Evolutionary conservation across 2,888 invertebrate species (phyloP).

Genomic region (Drosophila neutralis): DNA sequence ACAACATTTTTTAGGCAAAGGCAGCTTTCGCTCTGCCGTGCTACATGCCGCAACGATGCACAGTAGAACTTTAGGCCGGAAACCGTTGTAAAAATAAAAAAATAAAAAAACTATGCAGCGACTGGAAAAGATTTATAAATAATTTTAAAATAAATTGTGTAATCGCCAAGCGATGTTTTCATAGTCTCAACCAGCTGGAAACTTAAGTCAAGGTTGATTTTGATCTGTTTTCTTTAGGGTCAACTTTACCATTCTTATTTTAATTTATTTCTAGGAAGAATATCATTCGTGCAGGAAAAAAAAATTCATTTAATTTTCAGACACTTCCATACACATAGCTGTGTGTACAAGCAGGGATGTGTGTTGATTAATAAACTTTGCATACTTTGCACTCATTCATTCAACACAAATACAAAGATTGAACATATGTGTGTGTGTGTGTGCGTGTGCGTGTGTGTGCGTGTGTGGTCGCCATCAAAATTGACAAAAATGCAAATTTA

Average conservation of each 20-base stretch:
- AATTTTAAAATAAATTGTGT: neutral
- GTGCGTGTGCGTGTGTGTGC: slow-evolving; percentile 19
- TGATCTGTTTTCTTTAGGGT: neutral
- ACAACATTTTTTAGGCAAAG: slow-evolving; percentile 27
- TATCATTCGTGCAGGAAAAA: neutral
- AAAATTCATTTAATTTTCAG: neutral
- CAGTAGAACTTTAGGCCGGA: neutral
- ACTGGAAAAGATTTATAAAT: neutral
- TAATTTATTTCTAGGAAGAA: neutral
- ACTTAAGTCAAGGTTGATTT: neutral
- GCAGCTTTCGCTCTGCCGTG: neutral
- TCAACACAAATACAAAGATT: slow-evolving; percentile 31
- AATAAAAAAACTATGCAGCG: neutral
- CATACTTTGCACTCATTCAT: slow-evolving; percentile 64
- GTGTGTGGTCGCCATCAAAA: slow-evolving; percentile 65
- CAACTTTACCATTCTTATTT: neutral
- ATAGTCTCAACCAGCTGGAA: neutral
- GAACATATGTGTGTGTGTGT: neutral
- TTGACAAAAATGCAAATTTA: slow-evolving; percentile 81
- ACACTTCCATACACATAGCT: neutral
- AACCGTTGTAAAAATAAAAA: neutral
- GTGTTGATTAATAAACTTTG: slow-evolving; percentile 71
- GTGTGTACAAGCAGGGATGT: slow-evolving; percentile 3
- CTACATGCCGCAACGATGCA: neutral
- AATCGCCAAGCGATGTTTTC: neutral